phyloP scores from a whole-genome alignment of 2,888 invertebrate genomes.

The Synergus gifuensis region DNA sequence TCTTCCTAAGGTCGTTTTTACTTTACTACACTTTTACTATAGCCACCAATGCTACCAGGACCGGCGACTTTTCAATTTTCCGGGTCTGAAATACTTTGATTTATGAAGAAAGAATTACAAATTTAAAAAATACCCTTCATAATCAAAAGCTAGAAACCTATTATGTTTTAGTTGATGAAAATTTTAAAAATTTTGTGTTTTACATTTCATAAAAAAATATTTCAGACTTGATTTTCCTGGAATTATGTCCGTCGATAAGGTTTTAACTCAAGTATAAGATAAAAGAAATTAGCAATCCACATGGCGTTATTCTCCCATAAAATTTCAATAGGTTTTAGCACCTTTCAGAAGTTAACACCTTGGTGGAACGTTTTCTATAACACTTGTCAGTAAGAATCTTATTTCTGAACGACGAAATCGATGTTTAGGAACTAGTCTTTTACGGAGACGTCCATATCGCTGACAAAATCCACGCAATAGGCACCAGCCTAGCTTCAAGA shows the following conservation, averaged over 20 bases:
- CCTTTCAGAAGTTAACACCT: background rate
- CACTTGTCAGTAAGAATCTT: background rate
- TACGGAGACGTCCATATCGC: background rate
- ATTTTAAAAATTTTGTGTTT: background rate
- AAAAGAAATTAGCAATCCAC: conserved; percentile 2
- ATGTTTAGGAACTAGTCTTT: background rate
- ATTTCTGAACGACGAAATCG: background rate
- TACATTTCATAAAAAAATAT: background rate
- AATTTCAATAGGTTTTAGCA: background rate
- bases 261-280: conserved; percentile 39
- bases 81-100: conserved; percentile 51
- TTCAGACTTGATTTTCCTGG: background rate
- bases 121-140: background rate
- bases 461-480: background rate
- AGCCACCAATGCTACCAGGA: conserved; percentile 5
- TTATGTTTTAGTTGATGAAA: background rate
- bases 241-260: background rate
- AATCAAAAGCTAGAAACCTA: background rate
- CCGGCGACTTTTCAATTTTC: background rate
- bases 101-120: background rate
- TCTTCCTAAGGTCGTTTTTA: conserved; percentile 59
- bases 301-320: background rate
- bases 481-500: background rate
- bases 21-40: conserved; percentile 50
- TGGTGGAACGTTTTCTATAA: background rate